Evolutionary conservation across 2,888 invertebrate genomes (phyloP).

Genomic region (Drosophila formosana): DNA sequence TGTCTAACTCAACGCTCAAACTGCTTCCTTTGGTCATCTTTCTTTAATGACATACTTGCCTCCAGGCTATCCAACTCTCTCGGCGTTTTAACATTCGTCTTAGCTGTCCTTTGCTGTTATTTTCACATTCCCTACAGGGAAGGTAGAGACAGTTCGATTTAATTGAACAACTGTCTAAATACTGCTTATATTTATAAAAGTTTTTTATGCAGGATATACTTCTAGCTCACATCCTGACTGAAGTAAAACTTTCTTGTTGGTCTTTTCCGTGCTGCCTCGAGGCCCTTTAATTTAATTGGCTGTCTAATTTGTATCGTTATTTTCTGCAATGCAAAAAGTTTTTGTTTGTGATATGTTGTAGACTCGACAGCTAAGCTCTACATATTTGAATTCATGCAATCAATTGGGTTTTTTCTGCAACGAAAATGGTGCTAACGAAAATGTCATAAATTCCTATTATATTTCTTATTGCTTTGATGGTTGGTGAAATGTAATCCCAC

Average conservation of each 20-base stretch:
- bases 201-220: conserved; percentile 14
- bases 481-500: conserved; percentile 11
- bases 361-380: background rate
- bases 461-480: conserved; percentile 7
- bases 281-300: conserved; percentile 68
- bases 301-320: conserved; percentile 53
- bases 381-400: background rate
- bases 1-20: conserved; percentile 19
- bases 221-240: background rate
- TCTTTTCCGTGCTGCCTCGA: conserved; percentile 17
- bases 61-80: conserved; percentile 19
- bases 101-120: conserved; percentile 8
- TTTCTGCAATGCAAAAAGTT: conserved; percentile 37
- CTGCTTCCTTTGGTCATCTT: background rate
- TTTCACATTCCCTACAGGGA: conserved; percentile 1
- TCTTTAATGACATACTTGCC: conserved; percentile 14
- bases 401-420: background rate
- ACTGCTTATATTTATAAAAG: background rate
- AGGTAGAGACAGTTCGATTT: background rate
- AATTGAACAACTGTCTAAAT: background rate
- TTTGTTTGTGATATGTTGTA: conserved; percentile 8
- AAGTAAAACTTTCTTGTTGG: background rate
- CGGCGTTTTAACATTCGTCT: conserved; percentile 28
- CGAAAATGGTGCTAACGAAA: background rate
- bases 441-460: conserved; percentile 17